Conservation (phyloP, 2,113 vertebrate genomes). For the Psilopsiagon aymara region DNA sequence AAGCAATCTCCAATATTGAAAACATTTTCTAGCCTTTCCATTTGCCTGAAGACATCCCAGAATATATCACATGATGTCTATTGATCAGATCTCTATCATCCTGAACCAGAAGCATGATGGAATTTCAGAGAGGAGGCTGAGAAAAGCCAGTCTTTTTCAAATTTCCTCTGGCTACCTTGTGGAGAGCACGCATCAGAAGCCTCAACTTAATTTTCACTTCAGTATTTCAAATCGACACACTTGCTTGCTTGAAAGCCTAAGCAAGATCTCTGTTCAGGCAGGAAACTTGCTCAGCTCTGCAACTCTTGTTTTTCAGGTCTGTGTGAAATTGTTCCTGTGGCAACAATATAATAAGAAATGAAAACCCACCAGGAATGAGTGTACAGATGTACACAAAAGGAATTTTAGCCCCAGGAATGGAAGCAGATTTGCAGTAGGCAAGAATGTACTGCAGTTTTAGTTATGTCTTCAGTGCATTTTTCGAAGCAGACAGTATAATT, state of each 20-base stretch:
- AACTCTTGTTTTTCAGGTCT: neutral
- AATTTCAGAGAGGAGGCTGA: neutral
- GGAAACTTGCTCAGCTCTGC: neutral
- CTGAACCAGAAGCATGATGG: neutral
- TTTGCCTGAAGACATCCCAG: constrained; percentile 1
- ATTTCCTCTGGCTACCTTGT: neutral
- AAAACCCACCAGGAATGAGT: neutral
- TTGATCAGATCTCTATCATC: neutral
- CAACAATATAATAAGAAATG: neutral
- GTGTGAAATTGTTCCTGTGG: neutral
- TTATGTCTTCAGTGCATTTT: constrained; percentile 5
- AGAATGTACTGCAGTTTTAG: constrained; percentile 8
- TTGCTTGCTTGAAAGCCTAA: neutral
- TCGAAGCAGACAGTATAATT: constrained; percentile 13
- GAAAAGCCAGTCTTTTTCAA: neutral
- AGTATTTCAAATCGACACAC: neutral
- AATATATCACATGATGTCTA: neutral
- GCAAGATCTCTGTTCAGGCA: neutral
- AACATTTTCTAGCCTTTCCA: neutral
- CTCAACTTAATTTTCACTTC: neutral
- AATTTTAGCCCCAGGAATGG: neutral
- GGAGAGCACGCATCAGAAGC: neutral
- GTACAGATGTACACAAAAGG: neutral
- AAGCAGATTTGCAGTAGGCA: neutral
- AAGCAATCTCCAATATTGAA: neutral